phyloP scores from a whole-genome alignment of 1,140 invertebrate genomes.

The Bombus confusus region DNA sequence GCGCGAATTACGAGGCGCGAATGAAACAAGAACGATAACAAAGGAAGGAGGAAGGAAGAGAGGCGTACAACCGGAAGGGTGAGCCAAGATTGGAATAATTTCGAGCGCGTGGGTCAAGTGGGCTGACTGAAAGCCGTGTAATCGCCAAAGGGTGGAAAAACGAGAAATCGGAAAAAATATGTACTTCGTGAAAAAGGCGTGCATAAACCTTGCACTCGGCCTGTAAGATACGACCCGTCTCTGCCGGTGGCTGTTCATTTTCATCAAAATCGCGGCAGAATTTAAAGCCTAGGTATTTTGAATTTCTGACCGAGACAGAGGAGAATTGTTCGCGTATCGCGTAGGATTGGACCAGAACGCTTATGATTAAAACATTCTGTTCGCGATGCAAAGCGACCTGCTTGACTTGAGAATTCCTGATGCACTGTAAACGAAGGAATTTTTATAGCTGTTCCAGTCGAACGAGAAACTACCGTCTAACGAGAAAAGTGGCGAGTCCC shows the following conservation, averaged over 20 bases:
- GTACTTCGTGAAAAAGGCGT: neutral
- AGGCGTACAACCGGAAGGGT: too few relatives aligned
- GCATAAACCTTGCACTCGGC: conserved; percentile 16
- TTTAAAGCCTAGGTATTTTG: neutral
- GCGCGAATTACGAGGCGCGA: neutral
- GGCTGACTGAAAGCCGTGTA: neutral
- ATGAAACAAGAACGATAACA: neutral
- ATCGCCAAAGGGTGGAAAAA: neutral
- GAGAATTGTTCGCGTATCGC: neutral
- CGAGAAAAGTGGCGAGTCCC: neutral
- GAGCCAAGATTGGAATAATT: conserved; percentile 1
- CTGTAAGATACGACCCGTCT: neutral
- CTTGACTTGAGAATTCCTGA: neutral
- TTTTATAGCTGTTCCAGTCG: neutral
- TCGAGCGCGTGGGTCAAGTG: conserved; percentile 17
- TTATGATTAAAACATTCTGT: conserved; percentile 4
- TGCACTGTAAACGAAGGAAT: conserved; percentile 17
- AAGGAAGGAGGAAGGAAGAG: neutral
- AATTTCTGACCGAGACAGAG: neutral
- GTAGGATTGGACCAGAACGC: too few relatives aligned
- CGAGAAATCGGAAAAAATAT: neutral
- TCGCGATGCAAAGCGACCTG: neutral
- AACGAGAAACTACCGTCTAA: neutral
- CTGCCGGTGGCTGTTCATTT: conserved; percentile 5
- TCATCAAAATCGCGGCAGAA: neutral